Percentiles rank a stretch among this genome's conserved stretches.
phyloP scores from a whole-genome alignment of 2,113 vertebrate genomes.

The Solea senegalensis region DNA sequence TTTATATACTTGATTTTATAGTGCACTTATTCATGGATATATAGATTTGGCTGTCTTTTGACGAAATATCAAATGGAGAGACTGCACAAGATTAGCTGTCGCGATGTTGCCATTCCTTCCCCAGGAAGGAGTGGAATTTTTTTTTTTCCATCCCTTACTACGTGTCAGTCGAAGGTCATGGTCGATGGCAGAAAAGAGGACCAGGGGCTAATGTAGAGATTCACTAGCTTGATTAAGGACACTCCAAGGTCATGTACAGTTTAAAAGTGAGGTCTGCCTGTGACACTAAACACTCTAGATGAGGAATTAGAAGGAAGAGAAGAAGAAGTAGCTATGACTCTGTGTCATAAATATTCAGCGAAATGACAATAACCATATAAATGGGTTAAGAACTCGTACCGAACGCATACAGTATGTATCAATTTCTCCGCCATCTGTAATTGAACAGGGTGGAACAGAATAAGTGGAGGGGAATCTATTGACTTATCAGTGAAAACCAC shows the following conservation, averaged over 20 bases:
- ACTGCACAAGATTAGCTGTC: not conserved
- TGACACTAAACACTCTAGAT: not conserved
- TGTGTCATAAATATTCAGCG: slow-evolving; percentile 9
- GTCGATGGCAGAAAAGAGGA: slow-evolving; percentile 14
- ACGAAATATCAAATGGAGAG: not conserved
- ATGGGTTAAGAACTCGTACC: slow-evolving; percentile 9
- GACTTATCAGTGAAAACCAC: not conserved
- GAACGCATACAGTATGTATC: slow-evolving; percentile 5
- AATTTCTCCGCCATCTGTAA: slow-evolving; percentile 1
- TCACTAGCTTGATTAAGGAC: slow-evolving; percentile 21
- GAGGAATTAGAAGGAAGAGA: not conserved
- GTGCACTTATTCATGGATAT: not conserved
- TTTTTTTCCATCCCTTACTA: too few species aligned
- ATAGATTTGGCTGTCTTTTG: not conserved
- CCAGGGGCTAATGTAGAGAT: not conserved
- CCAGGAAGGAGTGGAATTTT: too few species aligned
- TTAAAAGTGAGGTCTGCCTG: not conserved
- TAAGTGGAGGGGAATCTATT: not conserved
- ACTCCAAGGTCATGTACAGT: slow-evolving; percentile 18
- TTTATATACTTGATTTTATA: not conserved
- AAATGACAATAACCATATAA: slow-evolving; percentile 10
- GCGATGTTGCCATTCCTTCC: too few species aligned
- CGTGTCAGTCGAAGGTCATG: slow-evolving; percentile 13
- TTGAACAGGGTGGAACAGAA: not conserved
- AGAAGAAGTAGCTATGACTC: not conserved